Conservation (phyloP, 2,797 vertebrate genomes). For the Pelodytes ibericus region DNA sequence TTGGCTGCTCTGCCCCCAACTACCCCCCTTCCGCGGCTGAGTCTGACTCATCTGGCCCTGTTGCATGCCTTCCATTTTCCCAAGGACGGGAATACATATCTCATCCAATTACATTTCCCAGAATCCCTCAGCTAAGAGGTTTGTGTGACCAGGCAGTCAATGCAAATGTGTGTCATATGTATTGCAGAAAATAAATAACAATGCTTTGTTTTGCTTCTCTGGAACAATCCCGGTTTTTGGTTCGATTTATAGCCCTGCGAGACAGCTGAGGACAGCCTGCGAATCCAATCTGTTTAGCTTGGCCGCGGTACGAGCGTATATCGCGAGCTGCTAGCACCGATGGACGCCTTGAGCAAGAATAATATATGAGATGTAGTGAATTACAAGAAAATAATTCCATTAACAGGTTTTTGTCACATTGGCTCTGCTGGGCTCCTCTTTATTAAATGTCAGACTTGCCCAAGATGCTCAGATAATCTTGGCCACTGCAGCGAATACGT, state of each 20-base stretch:
- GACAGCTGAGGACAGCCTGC: neutral
- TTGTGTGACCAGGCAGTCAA: neutral
- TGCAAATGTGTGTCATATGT: neutral
- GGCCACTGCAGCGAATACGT: neutral
- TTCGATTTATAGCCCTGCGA: neutral
- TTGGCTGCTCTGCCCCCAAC: too few species aligned
- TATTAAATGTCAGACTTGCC: conserved; percentile 42
- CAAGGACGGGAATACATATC: neutral
- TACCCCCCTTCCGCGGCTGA: too few species aligned
- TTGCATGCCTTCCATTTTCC: neutral
- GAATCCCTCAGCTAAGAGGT: neutral
- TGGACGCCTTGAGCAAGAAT: conserved; percentile 1
- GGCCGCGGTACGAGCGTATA: too few species aligned
- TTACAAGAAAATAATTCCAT: conserved; percentile 45
- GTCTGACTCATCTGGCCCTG: neutral
- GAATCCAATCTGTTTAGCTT: neutral
- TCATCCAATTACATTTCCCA: neutral
- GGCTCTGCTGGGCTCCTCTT: neutral
- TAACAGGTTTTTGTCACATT: conserved; percentile 19
- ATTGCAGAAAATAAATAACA: neutral
- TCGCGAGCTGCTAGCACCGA: neutral
- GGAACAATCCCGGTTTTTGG: neutral
- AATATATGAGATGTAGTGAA: conserved; percentile 15
- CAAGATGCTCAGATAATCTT: conserved; percentile 35
- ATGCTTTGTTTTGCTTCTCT: neutral